Conservation (phyloP, 2,797 vertebrate genomes). For the Lacerta bilineata region DNA sequence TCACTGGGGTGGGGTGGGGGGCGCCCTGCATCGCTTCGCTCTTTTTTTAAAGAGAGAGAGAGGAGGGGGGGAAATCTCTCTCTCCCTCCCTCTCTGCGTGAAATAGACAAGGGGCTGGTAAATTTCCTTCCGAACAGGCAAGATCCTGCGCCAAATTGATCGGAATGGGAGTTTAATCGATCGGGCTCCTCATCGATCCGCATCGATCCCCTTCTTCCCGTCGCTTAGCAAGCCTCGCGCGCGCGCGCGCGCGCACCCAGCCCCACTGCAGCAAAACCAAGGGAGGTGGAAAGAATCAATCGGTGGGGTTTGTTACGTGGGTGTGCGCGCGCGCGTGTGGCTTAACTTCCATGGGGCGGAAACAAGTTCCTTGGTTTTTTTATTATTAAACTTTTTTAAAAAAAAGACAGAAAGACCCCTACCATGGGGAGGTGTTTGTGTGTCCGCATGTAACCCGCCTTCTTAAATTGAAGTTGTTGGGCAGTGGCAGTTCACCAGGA, state of each 20-base stretch:
- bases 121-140: background rate
- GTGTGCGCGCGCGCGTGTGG: background rate
- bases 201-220: background rate
- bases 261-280: conserved; percentile 10
- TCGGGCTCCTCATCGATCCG: conserved; percentile 1
- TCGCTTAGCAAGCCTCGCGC: background rate
- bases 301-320: background rate
- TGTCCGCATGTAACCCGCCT: too few relatives aligned
- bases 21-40: too few relatives aligned
- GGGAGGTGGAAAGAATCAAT: background rate
- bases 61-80: too few relatives aligned
- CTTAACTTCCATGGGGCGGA: background rate
- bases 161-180: conserved; percentile 22
- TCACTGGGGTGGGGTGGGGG: background rate
- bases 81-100: background rate
- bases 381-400: background rate
- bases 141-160: conserved; percentile 25
- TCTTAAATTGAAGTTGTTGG: too few relatives aligned
- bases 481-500: background rate
- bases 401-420: background rate
- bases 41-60: too few relatives aligned
- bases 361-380: background rate
- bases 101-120: background rate
- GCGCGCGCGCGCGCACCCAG: too few relatives aligned
- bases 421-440: too few relatives aligned